Evolutionary conservation across 2,113 vertebrate genomes (phyloP), one percentile per base, ranked within the genome.

Genomic region (Anas platyrhynchos): DNA sequence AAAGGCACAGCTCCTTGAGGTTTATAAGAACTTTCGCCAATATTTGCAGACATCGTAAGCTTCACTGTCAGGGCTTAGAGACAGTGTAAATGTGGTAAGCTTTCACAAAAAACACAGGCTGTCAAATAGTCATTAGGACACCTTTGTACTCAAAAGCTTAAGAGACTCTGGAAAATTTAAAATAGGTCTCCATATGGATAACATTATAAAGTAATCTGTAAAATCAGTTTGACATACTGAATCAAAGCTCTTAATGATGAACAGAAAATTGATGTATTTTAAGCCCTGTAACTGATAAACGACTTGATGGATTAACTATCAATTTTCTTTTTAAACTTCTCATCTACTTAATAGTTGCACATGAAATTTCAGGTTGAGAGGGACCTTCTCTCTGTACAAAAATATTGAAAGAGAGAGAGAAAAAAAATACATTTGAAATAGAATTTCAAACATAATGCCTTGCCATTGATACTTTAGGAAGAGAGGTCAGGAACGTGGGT

Each of bases 1-100:
- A 95, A 86, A 86, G 76, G 83, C 0, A 0, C 83, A 90, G 81
- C 58, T 38, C 38, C 65, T 26, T 80, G 71, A 92, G 71, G 76
- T 94, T 90, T 95, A 68, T 89, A 94, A 95, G 71, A 34, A 56
- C 83, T 87, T 72, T 80, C 86, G 79, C 77, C 87, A 95, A 86
- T 95, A 95, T 97, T 96, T 94, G 80, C 93, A 93, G 86, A 92
- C 74, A 13, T 48, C 87, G 54, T 93, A 86, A 96, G 41, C 56
- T 91, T 74, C 66, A 62, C 46, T 89, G 83, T 43, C 88, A 92
- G 80, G 80, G 67, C 68, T 90, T 93, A 89, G 68, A 75, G 72
- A 86, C 78, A 91, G 69, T 95, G 89, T 95, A 95, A 87, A 84
- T 65, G 66, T 83, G 54, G 43, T 86, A 92, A 94, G 44, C 41